phyloP scores from a whole-genome alignment of 2,888 invertebrate species.

The Cyclophora punctaria region DNA sequence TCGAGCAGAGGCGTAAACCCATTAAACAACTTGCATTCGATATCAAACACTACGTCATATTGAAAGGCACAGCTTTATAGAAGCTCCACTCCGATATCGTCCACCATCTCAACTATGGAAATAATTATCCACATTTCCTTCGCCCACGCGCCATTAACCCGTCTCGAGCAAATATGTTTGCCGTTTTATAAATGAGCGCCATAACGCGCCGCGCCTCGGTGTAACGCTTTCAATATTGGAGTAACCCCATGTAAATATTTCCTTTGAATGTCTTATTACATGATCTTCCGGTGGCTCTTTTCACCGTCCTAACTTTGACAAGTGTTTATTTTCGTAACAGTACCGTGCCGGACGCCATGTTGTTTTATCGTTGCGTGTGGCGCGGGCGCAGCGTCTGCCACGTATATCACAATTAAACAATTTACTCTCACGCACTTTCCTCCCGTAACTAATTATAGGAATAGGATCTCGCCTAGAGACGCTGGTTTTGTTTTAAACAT shows the following conservation, averaged over 20 bases:
- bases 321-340: slow-evolving; percentile 38
- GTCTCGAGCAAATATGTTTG: slow-evolving; percentile 5
- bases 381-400: slow-evolving; percentile 31
- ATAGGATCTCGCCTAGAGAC: slow-evolving; percentile 31
- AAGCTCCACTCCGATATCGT: slow-evolving; percentile 4
- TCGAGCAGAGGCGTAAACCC: slow-evolving; percentile 29
- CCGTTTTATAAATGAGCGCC: slow-evolving; percentile 8
- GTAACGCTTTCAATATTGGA: slow-evolving; percentile 2
- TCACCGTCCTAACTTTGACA: slow-evolving; percentile 29
- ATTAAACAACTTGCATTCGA: slow-evolving; percentile 15
- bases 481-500: slow-evolving; percentile 40
- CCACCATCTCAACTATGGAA: slow-evolving; percentile 6
- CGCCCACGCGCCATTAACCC: slow-evolving; percentile 10
- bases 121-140: slow-evolving; percentile 8
- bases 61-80: neutral
- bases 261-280: slow-evolving; percentile 24
- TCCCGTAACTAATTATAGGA: slow-evolving; percentile 47
- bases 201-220: slow-evolving; percentile 2
- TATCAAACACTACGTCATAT: neutral
- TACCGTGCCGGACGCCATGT: slow-evolving; percentile 18
- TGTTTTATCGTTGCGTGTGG: slow-evolving; percentile 35
- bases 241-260: slow-evolving; percentile 29
- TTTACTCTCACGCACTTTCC: slow-evolving; percentile 64
- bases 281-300: slow-evolving; percentile 38
- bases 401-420: slow-evolving; percentile 40